Percentiles rank a stretch among this genome's conserved stretches.
Evolutionary conservation across 1,140 invertebrate genomes (phyloP).

Genomic region (Pissodes strobi): DNA sequence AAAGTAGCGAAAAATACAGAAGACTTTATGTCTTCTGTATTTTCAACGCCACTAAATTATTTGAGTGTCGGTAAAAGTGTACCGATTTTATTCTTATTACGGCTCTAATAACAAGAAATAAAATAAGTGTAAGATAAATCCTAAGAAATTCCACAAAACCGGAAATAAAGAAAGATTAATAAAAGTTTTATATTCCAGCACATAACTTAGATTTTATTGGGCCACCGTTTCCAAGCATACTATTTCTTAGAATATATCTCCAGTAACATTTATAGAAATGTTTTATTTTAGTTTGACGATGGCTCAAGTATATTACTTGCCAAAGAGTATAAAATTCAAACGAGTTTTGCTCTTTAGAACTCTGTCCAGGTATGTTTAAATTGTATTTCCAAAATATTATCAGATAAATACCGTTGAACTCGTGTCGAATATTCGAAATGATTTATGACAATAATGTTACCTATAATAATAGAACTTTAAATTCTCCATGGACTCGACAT

Average conservation of each 20-base stretch:
- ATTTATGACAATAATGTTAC: too few species aligned
- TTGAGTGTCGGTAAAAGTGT: not conserved
- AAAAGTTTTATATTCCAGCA: conserved; percentile 24
- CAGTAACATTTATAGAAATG: conserved; percentile 14
- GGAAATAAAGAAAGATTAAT: conserved; percentile 26
- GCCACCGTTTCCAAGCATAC: conserved; percentile 4
- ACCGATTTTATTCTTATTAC: not conserved
- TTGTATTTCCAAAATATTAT: too few species aligned
- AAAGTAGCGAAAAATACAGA: too few species aligned
- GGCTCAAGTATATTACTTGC: too few species aligned
- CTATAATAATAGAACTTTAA: too few species aligned
- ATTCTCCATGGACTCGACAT: too few species aligned
- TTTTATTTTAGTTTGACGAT: conserved; percentile 8
- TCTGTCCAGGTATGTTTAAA: too few species aligned
- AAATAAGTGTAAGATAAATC: conserved; percentile 16
- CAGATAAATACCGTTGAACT: too few species aligned
- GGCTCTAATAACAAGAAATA: conserved; percentile 2
- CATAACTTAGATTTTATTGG: conserved; percentile 24
- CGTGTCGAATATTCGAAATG: too few species aligned
- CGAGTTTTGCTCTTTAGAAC: too few species aligned
- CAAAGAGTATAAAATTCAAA: too few species aligned
- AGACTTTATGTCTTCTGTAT: not conserved
- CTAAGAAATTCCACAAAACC: conserved; percentile 2
- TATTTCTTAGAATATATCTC: conserved; percentile 19
- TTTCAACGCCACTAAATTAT: not conserved